A percentile compares a stretch with the other conserved stretches of the same genome.
Evolutionary conservation across 2,888 invertebrate genomes (phyloP).

Genomic region (Halictus ligatus): DNA sequence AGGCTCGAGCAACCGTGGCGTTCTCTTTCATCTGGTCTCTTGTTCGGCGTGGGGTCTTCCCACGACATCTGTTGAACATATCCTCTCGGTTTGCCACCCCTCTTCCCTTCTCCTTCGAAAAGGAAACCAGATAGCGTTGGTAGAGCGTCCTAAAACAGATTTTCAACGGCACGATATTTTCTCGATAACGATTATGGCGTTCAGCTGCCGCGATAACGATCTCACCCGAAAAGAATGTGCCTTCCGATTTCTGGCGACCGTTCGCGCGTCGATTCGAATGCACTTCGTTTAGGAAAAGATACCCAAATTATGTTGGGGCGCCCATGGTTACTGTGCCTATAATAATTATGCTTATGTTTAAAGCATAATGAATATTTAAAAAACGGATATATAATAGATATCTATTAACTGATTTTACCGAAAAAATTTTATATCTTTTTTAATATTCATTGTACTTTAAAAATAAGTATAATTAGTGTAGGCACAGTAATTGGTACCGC

Average conservation of each 20-base stretch:
- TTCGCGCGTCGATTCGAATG: not conserved
- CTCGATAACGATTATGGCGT: not conserved
- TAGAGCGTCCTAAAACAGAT: slow-evolving; percentile 21
- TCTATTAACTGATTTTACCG: no score
- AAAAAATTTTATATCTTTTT: no score
- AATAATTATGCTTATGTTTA: no score
- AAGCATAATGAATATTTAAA: no score
- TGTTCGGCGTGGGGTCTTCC: slow-evolving; percentile 30
- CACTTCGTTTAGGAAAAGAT: no score
- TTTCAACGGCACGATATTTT: slow-evolving; percentile 17
- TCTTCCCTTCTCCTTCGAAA: not conserved
- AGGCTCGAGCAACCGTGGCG: not conserved
- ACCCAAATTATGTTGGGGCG: no score
- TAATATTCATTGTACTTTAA: no score
- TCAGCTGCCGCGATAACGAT: not conserved
- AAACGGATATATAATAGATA: no score
- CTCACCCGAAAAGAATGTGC: not conserved
- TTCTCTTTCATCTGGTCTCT: slow-evolving; percentile 19
- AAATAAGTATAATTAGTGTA: no score
- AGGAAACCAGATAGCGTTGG: slow-evolving; percentile 34
- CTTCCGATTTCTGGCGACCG: not conserved
- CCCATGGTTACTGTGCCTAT: no score
- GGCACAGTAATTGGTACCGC: no score
- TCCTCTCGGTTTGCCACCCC: slow-evolving; percentile 33
- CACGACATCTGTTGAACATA: slow-evolving; percentile 72